phyloP scores from a whole-genome alignment of 2,888 invertebrate species.

The Gastrophysa polygoni region DNA sequence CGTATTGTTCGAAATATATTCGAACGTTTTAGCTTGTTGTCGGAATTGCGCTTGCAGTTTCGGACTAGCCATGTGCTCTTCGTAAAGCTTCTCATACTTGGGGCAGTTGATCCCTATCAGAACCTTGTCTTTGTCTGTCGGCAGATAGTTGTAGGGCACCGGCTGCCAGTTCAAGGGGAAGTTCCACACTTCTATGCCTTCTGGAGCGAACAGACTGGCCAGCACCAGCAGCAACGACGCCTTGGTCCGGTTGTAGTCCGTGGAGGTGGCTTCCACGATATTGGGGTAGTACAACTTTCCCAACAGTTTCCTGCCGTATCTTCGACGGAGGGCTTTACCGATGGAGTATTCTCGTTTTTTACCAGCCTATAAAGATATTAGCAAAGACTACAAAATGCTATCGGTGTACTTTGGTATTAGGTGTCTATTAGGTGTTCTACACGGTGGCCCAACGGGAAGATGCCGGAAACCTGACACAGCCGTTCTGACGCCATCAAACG shows the following conservation, averaged over 20 bases:
- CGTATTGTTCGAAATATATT: constrained; percentile 60
- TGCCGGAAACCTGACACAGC: no score
- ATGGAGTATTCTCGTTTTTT: constrained; percentile 59
- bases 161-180: constrained; percentile 69
- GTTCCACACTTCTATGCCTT: constrained; percentile 14
- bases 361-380: constrained; percentile 33
- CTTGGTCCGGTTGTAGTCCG: constrained; percentile 73
- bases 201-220: constrained; percentile 71
- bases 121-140: constrained; percentile 46
- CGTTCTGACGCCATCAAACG: no score
- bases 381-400: no score
- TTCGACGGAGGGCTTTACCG: constrained; percentile 66
- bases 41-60: constrained; percentile 58
- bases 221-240: constrained; percentile 72
- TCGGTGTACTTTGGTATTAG: no score
- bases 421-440: no score
- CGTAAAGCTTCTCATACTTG: constrained; percentile 36
- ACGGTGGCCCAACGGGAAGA: no score
- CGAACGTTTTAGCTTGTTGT: constrained; percentile 58
- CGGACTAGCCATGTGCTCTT: constrained; percentile 22
- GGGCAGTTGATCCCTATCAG: constrained; percentile 41
- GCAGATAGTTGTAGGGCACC: constrained; percentile 72
- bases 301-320: constrained; percentile 65
- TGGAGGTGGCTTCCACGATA: constrained; percentile 66
- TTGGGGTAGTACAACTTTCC: constrained; percentile 63